Percentiles rank a stretch among this genome's conserved stretches.
Evolutionary conservation across 2,888 invertebrate species (phyloP).

Genomic region (Drosophila nigricruria): DNA sequence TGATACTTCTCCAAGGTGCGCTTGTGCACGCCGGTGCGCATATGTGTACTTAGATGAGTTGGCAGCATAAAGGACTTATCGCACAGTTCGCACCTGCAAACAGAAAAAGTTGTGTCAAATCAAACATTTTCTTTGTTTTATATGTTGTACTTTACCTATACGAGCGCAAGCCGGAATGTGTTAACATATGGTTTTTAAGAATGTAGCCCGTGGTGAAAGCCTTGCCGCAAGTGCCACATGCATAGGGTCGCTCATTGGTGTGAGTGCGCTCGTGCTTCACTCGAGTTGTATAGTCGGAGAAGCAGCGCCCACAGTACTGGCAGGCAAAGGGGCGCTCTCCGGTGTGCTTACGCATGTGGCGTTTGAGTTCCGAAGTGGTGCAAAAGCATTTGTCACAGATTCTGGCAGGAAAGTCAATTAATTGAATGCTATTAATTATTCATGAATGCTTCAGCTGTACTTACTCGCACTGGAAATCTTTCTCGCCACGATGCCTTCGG

Average conservation of each 20-base stretch:
- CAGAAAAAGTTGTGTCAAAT: background rate
- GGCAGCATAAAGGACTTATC: slow-evolving; percentile 75
- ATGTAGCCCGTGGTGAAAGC: slow-evolving; percentile 75
- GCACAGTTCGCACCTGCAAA: slow-evolving; percentile 66
- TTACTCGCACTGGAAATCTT: slow-evolving; percentile 74
- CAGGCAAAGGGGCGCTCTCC: slow-evolving; percentile 74
- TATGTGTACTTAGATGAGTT: slow-evolving; percentile 72
- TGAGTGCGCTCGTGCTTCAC: slow-evolving; percentile 76
- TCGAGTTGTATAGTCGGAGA: slow-evolving; percentile 69
- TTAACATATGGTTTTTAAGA: slow-evolving; percentile 72
- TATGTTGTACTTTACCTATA: slow-evolving; percentile 52
- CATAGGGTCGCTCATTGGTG: slow-evolving; percentile 78
- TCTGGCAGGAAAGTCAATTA: slow-evolving; percentile 26
- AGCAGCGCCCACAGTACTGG: slow-evolving; percentile 73
- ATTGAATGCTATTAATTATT: too few relatives aligned
- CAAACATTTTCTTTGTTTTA: too few relatives aligned
- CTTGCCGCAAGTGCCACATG: slow-evolving; percentile 73
- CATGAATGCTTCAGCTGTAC: background rate
- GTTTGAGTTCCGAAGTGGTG: slow-evolving; percentile 73
- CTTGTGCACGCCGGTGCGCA: slow-evolving; percentile 73
- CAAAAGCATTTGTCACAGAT: slow-evolving; percentile 73
- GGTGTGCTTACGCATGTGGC: slow-evolving; percentile 74
- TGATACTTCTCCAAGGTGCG: slow-evolving; percentile 71
- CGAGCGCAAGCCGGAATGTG: slow-evolving; percentile 73
- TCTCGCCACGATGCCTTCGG: slow-evolving; percentile 74